Conservation (phyloP, 2,888 invertebrate species). For the Meandrusa payeni region DNA sequence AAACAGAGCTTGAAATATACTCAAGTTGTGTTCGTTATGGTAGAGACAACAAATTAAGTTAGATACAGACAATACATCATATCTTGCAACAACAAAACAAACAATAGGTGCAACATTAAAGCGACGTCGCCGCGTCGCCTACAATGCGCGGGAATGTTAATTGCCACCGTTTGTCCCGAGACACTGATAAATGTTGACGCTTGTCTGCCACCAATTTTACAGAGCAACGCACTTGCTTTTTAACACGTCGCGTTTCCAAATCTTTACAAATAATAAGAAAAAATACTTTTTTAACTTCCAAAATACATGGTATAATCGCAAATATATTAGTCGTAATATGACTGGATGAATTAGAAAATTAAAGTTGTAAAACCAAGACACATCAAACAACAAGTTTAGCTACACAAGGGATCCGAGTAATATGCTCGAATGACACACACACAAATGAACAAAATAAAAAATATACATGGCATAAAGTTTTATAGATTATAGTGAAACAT, state of each 20-base stretch:
- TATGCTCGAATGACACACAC: too few relatives aligned
- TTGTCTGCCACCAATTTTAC: slow-evolving; percentile 58
- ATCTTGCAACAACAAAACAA: slow-evolving; percentile 20
- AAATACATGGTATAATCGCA: too few relatives aligned
- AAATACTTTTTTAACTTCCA: too few relatives aligned
- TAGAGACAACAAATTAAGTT: slow-evolving; percentile 9
- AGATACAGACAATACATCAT: slow-evolving; percentile 22
- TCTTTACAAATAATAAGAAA: too few relatives aligned
- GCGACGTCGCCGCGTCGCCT: slow-evolving; percentile 36
- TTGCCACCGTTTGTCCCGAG: slow-evolving; percentile 72
- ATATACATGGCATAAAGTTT: too few relatives aligned
- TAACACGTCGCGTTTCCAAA: slow-evolving; percentile 31
- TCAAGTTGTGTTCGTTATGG: neutral
- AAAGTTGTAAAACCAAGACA: too few relatives aligned
- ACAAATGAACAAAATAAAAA: too few relatives aligned
- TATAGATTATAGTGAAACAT: too few relatives aligned
- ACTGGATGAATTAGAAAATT: too few relatives aligned
- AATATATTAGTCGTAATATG: too few relatives aligned
- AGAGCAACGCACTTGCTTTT: slow-evolving; percentile 40
- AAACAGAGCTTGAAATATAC: neutral
- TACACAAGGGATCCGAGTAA: too few relatives aligned
- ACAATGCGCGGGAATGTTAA: slow-evolving; percentile 74
- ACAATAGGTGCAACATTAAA: slow-evolving; percentile 36
- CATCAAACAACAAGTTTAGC: too few relatives aligned
- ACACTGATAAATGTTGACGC: slow-evolving; percentile 77